Base-by-base conservation (phyloP, 1,140 invertebrate genomes). In the Drosophila bipectinata region DNA sequence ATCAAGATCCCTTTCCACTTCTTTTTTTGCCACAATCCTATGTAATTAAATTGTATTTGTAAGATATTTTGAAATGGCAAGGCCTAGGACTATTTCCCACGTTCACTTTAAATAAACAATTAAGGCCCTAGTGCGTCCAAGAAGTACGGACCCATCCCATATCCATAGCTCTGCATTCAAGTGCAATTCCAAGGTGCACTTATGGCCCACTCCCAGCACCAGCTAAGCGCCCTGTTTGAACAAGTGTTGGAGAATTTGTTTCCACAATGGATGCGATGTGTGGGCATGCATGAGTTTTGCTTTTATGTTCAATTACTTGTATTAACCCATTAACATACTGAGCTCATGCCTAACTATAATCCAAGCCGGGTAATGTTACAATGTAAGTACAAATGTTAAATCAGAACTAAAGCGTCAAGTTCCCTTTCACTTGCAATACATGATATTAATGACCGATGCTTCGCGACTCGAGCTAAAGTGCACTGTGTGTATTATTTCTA, bases 261-360 rank as follows among this genome's bases (percentile, higher is more conserved):
- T 82, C 75, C 75, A 68, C 76, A 67, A 75, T 73, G 41, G 18
- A 58, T 18, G 18, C 28, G 26, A 12, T 32, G 41, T 44, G 41
- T 44, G 41, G 44, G 56, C 57, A 28, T 52, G 57, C 67, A 44
- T 61, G 59, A 68, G 62, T 49, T 69, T 49, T 66, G 66, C 61
- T 55, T 55, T 78, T 78, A 69, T 82, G 79, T 78, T 73, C 57
- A 77, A 68, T 81, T 81, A 34, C 55, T 73, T 54, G 60, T 57
- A 72, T 77, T 82, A 82, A 82, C 80, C 69, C 79, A 78, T 82
- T 75, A 83, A 69, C 51, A 66, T 45, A 68, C 79, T 83, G 80
- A 84, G 71, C 75, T 84, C 76, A 84, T 84, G 66, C 28, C 66
- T 79, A 75, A 83, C 75, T 60, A 63, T 78, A 73, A 55, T 44